A percentile compares a stretch with the other conserved stretches of the same genome.
Evolutionary conservation across 2,113 vertebrate species (phyloP).

Genomic region (Bambusicola thoracicus): DNA sequence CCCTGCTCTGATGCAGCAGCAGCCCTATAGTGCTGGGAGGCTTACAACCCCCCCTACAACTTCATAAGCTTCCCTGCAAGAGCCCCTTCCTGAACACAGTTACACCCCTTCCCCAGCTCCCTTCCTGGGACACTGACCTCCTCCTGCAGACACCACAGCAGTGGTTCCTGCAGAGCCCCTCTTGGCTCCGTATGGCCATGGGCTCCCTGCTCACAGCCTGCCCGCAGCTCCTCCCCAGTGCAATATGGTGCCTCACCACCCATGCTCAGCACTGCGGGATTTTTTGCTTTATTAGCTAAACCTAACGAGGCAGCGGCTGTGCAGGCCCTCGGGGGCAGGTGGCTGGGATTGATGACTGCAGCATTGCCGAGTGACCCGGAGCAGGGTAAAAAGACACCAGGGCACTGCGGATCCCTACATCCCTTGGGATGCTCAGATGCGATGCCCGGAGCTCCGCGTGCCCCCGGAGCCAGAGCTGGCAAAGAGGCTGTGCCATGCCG

Average conservation of each 20-base stretch:
- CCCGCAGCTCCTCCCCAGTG: neutral
- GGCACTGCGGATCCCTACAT: neutral
- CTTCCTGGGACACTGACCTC: neutral
- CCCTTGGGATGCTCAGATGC: neutral
- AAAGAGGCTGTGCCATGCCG: slow-evolving; percentile 61
- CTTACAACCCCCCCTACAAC: neutral
- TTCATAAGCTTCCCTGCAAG: accelerated
- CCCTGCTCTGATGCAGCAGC: neutral
- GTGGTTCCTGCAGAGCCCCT: neutral
- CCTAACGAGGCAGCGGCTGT: slow-evolving; percentile 37
- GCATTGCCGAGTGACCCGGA: neutral
- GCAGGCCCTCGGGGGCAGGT: slow-evolving; percentile 32
- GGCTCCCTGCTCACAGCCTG: neutral
- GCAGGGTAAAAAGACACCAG: neutral
- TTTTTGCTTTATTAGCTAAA: slow-evolving; percentile 60
- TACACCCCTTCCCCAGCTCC: neutral
- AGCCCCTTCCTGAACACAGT: slow-evolving; percentile 16
- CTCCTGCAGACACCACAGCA: neutral
- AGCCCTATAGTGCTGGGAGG: neutral
- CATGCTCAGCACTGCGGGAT: neutral
- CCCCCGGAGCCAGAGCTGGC: neutral
- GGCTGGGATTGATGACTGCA: slow-evolving; percentile 60
- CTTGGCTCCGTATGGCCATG: neutral
- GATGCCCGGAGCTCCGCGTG: neutral
- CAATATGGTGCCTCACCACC: slow-evolving; percentile 25